A percentile compares a stretch with the other conserved stretches of the same genome.
phyloP scores from a whole-genome alignment of 1,140 invertebrate species.

The Drosophila kohkoa region DNA sequence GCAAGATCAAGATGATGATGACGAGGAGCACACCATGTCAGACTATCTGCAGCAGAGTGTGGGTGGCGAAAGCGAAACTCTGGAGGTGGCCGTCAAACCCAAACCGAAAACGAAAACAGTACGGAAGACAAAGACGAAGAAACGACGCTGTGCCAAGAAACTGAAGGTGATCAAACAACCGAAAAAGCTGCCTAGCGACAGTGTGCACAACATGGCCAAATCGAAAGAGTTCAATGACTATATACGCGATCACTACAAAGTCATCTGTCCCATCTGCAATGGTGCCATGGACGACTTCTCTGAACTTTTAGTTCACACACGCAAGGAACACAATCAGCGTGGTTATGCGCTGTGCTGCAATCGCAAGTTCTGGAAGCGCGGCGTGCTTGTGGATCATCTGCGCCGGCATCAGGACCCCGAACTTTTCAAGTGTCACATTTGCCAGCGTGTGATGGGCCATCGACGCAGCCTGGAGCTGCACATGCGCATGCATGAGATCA shows the following conservation, averaged over 20 bases:
- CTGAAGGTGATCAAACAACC: slow-evolving; percentile 25
- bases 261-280: slow-evolving; percentile 61
- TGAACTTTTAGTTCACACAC: slow-evolving; percentile 48
- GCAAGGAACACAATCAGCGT: slow-evolving; percentile 63
- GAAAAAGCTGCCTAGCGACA: not conserved
- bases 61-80: slow-evolving; percentile 7
- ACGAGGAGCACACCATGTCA: slow-evolving; percentile 44
- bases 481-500: slow-evolving; percentile 74
- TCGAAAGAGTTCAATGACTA: slow-evolving; percentile 67
- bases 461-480: slow-evolving; percentile 70
- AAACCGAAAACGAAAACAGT: not conserved
- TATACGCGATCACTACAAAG: slow-evolving; percentile 61
- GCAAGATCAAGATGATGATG: slow-evolving; percentile 60
- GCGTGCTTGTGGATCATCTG: slow-evolving; percentile 66
- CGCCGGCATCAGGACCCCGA: slow-evolving; percentile 68
- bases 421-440: slow-evolving; percentile 67
- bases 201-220: slow-evolving; percentile 48
- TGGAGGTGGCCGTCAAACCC: not conserved
- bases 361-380: slow-evolving; percentile 65
- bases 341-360: slow-evolving; percentile 66
- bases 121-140: slow-evolving; percentile 8
- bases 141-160: slow-evolving; percentile 10
- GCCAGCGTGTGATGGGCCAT: slow-evolving; percentile 65
- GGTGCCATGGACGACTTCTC: slow-evolving; percentile 54
- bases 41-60: slow-evolving; percentile 28